A percentile compares a stretch with the other conserved stretches of the same genome.
Conservation (phyloP, 2,888 invertebrate species). For the Lampropteryx suffumata region DNA sequence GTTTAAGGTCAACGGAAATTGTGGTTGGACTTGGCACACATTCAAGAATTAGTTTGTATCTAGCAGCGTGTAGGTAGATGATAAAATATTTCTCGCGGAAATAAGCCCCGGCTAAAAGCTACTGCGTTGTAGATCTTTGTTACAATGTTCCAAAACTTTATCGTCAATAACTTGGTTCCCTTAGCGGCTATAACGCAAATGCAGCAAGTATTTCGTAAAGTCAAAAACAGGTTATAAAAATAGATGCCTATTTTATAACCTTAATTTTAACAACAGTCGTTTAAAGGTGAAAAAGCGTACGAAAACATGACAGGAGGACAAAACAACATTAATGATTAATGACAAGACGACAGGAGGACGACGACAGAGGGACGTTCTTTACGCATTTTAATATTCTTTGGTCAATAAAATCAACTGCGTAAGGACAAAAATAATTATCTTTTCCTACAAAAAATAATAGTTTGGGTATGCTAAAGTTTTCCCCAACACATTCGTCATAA, state of each 20-base stretch:
- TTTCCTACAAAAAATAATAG: neutral
- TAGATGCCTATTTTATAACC: too few species aligned
- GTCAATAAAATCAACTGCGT: slow-evolving; percentile 15
- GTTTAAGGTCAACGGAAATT: slow-evolving; percentile 48
- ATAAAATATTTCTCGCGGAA: slow-evolving; percentile 35
- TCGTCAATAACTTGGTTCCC: neutral
- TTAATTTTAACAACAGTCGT: too few species aligned
- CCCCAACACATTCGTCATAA: neutral
- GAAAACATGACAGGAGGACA: slow-evolving; percentile 21
- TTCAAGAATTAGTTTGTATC: slow-evolving; percentile 53
- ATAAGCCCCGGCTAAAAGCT: slow-evolving; percentile 23
- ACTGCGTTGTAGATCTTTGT: slow-evolving; percentile 9
- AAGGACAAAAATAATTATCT: neutral
- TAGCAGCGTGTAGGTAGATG: slow-evolving; percentile 29
- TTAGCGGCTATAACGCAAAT: too few species aligned
- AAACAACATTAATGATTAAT: slow-evolving; percentile 53
- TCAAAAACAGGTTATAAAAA: too few species aligned
- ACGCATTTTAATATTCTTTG: slow-evolving; percentile 22
- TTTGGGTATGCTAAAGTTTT: neutral
- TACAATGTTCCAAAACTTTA: slow-evolving; percentile 1
- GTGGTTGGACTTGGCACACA: slow-evolving; percentile 48
- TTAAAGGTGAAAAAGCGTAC: too few species aligned
- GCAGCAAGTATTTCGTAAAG: too few species aligned
- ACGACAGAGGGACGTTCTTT: slow-evolving; percentile 26
- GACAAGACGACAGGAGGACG: slow-evolving; percentile 45